phyloP scores from a whole-genome alignment of 2,888 invertebrate genomes.

The Cordilura impudica region DNA sequence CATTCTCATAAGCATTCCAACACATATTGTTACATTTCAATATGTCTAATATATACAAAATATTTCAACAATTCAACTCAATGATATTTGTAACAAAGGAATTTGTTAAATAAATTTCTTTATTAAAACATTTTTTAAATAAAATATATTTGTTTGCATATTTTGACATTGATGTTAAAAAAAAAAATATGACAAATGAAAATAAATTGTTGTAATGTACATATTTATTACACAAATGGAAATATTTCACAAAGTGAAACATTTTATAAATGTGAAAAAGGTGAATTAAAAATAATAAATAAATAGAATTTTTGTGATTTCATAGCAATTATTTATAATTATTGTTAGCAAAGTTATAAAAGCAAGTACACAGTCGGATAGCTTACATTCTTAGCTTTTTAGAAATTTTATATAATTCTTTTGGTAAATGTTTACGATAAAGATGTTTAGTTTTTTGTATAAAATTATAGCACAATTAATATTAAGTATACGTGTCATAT shows the following conservation, averaged over 20 bases:
- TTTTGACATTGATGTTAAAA: conserved; percentile 38
- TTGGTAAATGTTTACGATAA: no score
- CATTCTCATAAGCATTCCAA: conserved; percentile 29
- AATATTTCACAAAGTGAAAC: background rate
- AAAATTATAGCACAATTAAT: no score
- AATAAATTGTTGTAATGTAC: background rate
- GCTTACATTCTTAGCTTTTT: no score
- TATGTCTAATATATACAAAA: background rate
- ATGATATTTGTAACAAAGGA: background rate
- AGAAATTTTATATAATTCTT: no score
- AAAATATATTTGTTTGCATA: background rate
- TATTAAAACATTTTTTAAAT: background rate
- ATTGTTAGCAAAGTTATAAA: no score
- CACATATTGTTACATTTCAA: conserved; percentile 5
- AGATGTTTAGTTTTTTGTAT: no score
- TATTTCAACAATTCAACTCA: background rate
- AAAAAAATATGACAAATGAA: conserved; percentile 29
- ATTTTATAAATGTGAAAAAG: no score
- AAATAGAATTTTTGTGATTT: no score
- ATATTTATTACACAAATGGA: background rate
- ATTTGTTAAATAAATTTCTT: background rate
- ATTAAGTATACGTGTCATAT: no score
- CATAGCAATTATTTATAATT: no score
- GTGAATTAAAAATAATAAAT: no score
- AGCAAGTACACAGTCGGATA: no score